These are phyloP conservation scores for Labeo catla DNA, from an alignment of 2,113 vertebrate species.

Conservation along the genomic window DNA sequence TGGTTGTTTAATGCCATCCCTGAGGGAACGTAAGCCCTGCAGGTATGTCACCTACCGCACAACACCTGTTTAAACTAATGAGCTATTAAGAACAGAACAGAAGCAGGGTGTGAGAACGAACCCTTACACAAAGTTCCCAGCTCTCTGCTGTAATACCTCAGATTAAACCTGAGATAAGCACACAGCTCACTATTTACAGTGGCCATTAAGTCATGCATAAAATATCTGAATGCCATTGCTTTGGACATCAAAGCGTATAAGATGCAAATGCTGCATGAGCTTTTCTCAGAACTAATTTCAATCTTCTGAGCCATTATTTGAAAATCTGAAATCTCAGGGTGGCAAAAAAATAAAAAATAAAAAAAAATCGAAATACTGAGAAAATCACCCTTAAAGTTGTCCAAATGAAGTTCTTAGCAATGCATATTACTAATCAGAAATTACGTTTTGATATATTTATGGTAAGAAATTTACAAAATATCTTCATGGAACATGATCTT, in stretches of 20 bases:
- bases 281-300: not conserved
- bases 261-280: not conserved
- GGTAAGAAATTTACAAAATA: too few species aligned
- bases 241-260: not conserved
- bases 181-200: not conserved
- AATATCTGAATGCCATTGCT: not conserved
- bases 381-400: too few species aligned
- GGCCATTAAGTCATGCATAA: not conserved
- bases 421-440: too few species aligned
- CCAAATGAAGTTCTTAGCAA: too few species aligned
- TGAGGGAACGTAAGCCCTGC: constrained; percentile 49
- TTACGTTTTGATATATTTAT: too few species aligned
- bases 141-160: not conserved
- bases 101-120: constrained; percentile 48
- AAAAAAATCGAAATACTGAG: too few species aligned
- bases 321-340: too few species aligned
- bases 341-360: too few species aligned
- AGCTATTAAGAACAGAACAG: constrained; percentile 33
- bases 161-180: constrained; percentile 6
- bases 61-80: constrained; percentile 57
- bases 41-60: constrained; percentile 46
- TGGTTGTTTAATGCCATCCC: constrained; percentile 43
- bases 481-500: too few species aligned
- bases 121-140: not conserved
- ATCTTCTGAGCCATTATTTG: too few species aligned